phyloP scores from a whole-genome alignment of 2,888 invertebrate species.

The Lasioglossum oenotherae region DNA sequence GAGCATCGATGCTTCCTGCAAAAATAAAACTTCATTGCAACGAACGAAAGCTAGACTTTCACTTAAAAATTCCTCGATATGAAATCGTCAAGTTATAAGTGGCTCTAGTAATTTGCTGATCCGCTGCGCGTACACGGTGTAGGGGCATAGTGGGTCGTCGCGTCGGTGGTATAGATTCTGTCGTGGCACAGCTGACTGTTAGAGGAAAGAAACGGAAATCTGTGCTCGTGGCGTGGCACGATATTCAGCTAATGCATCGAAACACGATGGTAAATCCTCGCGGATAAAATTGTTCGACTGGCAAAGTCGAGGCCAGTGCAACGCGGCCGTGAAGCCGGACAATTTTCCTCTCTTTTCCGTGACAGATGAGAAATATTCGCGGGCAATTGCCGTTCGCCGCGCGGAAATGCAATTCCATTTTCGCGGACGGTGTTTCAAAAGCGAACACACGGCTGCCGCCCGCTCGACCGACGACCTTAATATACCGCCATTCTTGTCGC shows the following conservation, averaged over 20 bases:
- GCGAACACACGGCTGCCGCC: constrained; percentile 24
- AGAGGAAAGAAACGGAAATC: not conserved
- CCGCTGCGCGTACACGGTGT: not conserved
- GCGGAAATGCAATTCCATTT: constrained; percentile 54
- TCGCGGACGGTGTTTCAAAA: constrained; percentile 39
- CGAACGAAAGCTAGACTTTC: not conserved
- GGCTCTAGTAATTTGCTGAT: not conserved
- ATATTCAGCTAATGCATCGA: not conserved
- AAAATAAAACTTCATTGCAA: not conserved
- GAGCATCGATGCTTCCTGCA: not conserved
- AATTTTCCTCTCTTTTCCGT: constrained; percentile 37
- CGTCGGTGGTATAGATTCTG: too few relatives aligned
- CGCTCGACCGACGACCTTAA: constrained; percentile 29
- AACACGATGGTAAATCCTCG: constrained; percentile 4
- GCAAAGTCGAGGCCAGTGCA: not conserved
- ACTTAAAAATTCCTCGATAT: not conserved
- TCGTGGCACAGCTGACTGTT: not conserved
- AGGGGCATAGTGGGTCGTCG: not conserved
- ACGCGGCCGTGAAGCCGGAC: constrained; percentile 30
- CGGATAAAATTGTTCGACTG: constrained; percentile 15
- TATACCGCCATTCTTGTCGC: constrained; percentile 31
- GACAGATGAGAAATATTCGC: constrained; percentile 27
- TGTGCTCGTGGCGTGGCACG: not conserved
- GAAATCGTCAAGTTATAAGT: not conserved
- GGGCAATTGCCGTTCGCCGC: constrained; percentile 44